A percentile compares a stretch with the other conserved stretches of the same genome.
phyloP scores from a whole-genome alignment of 2,888 invertebrate genomes.

The Liopterus haemorrhoidalis region DNA sequence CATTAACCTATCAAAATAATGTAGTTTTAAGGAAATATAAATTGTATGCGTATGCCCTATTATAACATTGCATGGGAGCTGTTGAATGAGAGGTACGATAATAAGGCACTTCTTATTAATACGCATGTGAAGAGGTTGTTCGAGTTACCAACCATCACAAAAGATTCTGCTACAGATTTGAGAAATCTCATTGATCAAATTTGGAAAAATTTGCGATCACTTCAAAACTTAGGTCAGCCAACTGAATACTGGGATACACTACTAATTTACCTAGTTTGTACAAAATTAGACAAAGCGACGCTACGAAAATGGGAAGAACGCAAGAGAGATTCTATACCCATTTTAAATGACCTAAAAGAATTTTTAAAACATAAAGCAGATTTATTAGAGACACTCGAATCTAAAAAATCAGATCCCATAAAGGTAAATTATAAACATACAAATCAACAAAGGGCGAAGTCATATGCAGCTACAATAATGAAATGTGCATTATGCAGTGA shows the following conservation, averaged over 20 bases:
- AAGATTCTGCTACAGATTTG: constrained; percentile 18
- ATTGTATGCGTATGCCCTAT: too few relatives aligned
- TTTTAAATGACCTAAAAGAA: constrained; percentile 12
- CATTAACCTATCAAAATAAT: too few relatives aligned
- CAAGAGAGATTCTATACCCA: constrained; percentile 3
- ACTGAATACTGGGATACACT: constrained; percentile 28
- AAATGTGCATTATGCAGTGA: too few relatives aligned
- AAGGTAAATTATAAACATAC: too few relatives aligned
- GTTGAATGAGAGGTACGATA: constrained; percentile 23
- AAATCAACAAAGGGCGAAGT: too few relatives aligned
- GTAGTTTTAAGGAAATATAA: too few relatives aligned
- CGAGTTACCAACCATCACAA: constrained; percentile 15
- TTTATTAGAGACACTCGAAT: too few relatives aligned
- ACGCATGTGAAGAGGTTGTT: constrained; percentile 25
- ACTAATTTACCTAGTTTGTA: constrained; percentile 25
- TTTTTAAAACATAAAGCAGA: too few relatives aligned
- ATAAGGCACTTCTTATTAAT: constrained; percentile 23
- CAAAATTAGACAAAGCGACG: constrained; percentile 18
- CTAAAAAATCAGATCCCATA: too few relatives aligned
- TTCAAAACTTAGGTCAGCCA: constrained; percentile 25
- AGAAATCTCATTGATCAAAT: constrained; percentile 24
- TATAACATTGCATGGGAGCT: constrained; percentile 3
- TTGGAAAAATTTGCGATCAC: constrained; percentile 26
- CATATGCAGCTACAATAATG: too few relatives aligned
- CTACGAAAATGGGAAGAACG: constrained; percentile 18